phyloP scores from a whole-genome alignment of 2,888 invertebrate species.

The Cyclophora punctaria region DNA sequence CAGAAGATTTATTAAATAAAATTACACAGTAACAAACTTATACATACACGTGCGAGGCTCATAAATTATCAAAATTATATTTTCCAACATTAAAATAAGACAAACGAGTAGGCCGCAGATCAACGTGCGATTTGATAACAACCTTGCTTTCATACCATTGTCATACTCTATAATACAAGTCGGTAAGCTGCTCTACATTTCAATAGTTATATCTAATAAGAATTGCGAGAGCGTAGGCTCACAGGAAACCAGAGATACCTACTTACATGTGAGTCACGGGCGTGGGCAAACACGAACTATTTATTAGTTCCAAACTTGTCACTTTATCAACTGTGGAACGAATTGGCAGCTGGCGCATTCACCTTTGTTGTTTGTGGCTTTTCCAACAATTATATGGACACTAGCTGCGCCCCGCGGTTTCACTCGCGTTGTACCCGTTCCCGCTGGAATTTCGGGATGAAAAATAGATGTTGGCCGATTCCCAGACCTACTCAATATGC shows the following conservation, averaged over 20 bases:
- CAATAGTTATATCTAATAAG: conserved; percentile 33
- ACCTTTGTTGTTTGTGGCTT: background rate
- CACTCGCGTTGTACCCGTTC: too few species aligned
- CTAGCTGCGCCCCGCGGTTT: too few species aligned
- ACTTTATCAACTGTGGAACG: background rate
- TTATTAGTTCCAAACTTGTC: conserved; percentile 32
- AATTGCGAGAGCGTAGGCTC: conserved; percentile 55
- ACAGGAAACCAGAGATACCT: conserved; percentile 43
- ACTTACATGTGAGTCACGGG: conserved; percentile 8
- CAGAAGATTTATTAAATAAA: too few species aligned
- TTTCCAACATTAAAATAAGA: background rate
- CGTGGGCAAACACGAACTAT: conserved; percentile 53
- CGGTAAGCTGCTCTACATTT: conserved; percentile 24
- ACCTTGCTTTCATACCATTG: too few species aligned
- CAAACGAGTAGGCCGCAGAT: background rate
- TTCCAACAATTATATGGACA: too few species aligned
- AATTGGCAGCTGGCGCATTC: conserved; percentile 4
- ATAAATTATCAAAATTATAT: conserved; percentile 1
- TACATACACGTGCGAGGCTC: background rate
- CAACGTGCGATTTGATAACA: background rate
- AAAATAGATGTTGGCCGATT: too few species aligned
- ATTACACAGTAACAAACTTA: too few species aligned
- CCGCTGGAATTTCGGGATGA: too few species aligned
- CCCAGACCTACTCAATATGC: too few species aligned
- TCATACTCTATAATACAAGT: background rate